Percentiles rank a stretch among this genome's conserved stretches.
phyloP scores from a whole-genome alignment of 2,888 invertebrate genomes.

The Pteria penguin region DNA sequence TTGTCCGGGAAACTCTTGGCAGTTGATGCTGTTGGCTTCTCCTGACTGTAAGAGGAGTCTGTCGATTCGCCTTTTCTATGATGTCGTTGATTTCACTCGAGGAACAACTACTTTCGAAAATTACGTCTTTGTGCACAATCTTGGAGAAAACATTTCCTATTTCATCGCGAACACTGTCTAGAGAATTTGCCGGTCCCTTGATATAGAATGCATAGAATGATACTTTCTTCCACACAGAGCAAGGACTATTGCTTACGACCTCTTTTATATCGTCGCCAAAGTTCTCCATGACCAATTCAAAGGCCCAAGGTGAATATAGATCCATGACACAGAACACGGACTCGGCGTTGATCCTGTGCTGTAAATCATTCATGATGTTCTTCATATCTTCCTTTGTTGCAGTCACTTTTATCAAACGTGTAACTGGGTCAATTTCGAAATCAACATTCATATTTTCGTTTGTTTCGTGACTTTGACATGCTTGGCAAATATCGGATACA shows the following conservation, averaged over 20 bases:
- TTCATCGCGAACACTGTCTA: not conserved
- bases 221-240: not conserved
- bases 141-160: not conserved
- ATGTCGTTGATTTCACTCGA: not conserved
- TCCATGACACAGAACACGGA: not conserved
- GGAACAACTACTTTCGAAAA: not conserved
- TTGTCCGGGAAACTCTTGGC: not conserved
- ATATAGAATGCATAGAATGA: not conserved
- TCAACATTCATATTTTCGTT: not conserved
- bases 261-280: not conserved
- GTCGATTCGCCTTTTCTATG: not conserved
- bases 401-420: not conserved
- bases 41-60: not conserved
- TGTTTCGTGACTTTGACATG: not conserved
- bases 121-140: not conserved
- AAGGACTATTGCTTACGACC: not conserved
- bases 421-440: not conserved
- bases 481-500: not conserved
- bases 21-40: not conserved
- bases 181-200: not conserved
- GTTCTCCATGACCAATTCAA: not conserved
- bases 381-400: not conserved
- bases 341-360: not conserved
- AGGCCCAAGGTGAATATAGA: not conserved
- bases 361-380: not conserved